Evolutionary conservation across 1,140 invertebrate genomes (phyloP), one percentile per base, ranked within the genome.

Genomic region (Elysia chlorotica): DNA sequence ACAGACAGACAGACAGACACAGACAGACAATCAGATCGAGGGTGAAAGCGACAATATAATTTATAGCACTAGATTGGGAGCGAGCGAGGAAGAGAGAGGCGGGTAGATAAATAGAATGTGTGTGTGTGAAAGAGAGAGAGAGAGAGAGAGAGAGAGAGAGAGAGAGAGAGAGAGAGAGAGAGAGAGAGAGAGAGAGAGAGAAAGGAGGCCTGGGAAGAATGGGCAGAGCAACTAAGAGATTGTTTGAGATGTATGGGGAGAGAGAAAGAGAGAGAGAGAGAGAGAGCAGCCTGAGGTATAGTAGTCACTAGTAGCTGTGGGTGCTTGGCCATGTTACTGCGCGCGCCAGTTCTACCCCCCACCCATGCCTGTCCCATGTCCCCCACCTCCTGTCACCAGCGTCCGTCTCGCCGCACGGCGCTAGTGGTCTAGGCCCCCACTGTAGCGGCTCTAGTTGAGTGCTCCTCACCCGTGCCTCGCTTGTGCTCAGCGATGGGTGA

Each of bases 181-280:
- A 63, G 61, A 63, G 28, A 30, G 61, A 63, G 28, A 63, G 28
- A 30, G 28, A 63, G 28, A 63, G 61, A 63, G 28, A 35, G 10
- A 63, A n/a, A 63, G 28, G 25, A 33, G 4, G 6, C 35, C 21
- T 63, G 10, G 10, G n/a, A n/a, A 48, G 10, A 48, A 48, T n/a
- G 41, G 10, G 41, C 41, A 14, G 41, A 63, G 28, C 25, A 25
- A 30, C 61, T 23, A 63, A 3, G n/a, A n/a, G n/a, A n/a, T n/a
- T n/a, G n/a, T n/a, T n/a, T n/a, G n/a, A n/a, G n/a, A n/a, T n/a
- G n/a, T n/a, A n/a, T n/a, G n/a, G n/a, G n/a, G n/a, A n/a, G n/a
- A n/a, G n/a, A n/a, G n/a, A n/a, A n/a, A n/a, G n/a, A n/a, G n/a
- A n/a, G n/a, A n/a, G n/a, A n/a, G n/a, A n/a, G n/a, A n/a, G n/a